Evolutionary conservation across 2,888 invertebrate genomes (phyloP).

Genomic region (Rapana venosa): DNA sequence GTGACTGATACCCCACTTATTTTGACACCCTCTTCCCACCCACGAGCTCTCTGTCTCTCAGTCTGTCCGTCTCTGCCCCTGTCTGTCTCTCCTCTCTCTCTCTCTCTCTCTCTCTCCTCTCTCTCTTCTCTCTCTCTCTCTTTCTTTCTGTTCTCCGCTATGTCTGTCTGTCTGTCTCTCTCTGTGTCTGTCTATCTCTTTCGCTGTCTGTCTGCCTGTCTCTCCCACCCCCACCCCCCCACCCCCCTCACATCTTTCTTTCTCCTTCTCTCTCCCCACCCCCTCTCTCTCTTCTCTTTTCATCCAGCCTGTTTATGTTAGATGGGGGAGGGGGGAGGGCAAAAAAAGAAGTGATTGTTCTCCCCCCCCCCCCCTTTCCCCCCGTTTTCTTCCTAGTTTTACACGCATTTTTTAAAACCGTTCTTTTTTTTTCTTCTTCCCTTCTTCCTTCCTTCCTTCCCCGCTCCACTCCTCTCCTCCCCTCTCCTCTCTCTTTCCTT

Average conservation of each 20-base stretch:
- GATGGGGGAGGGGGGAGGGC: too few species aligned
- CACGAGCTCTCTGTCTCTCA: not conserved
- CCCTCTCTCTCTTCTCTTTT: not conserved
- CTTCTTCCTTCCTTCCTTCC: not conserved
- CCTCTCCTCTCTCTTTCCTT: not conserved
- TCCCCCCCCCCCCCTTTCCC: not conserved
- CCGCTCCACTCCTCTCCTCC: not conserved
- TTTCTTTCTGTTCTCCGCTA: not conserved
- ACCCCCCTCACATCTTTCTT: not conserved
- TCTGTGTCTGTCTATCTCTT: not conserved
- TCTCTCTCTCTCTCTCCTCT: not conserved
- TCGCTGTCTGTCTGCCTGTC: not conserved
- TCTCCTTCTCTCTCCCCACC: not conserved
- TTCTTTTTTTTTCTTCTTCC: too few species aligned
- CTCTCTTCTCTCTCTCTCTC: not conserved
- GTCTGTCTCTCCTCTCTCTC: not conserved
- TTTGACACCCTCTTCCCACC: not conserved
- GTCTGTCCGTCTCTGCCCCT: not conserved
- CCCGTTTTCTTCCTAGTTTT: too few species aligned
- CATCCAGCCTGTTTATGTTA: not conserved
- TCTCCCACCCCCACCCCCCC: not conserved
- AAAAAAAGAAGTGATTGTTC: not conserved
- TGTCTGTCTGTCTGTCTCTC: not conserved
- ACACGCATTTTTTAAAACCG: too few species aligned
- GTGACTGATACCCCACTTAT: slow-evolving; percentile 19